Base-by-base conservation (phyloP, 2,797 vertebrate genomes). In the Leptoclinus maculatus region DNA sequence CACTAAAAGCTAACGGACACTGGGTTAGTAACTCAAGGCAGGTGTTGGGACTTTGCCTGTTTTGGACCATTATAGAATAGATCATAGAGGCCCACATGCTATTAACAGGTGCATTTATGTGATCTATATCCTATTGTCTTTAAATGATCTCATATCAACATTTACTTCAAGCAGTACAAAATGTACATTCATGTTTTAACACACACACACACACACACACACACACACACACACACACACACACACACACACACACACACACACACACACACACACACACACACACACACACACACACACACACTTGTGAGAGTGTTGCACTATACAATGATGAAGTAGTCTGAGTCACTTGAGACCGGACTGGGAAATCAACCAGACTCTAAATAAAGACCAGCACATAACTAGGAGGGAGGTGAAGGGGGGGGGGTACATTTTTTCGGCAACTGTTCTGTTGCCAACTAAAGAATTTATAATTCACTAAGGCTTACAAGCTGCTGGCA, bases 311-410 rank as follows among this genome's bases (percentile, higher is more conserved):
- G 32, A 53, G 23, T 59, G 57, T 65, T 38, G 34, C 49, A 53
- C 47, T 72, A 45, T 38, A 82, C 25, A 73, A 73, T 79, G 87
- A 87, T 83, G 21, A 74, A 91, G 88, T 72, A 63, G 87, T 83
- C 82, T 79, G 82, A 32, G 88, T 77, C 72, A 93, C 76, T 80
- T 87, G 88, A 93, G 85, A 91, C 74, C 0, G 9, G 66, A 78
- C 70, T 58, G 83, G 82, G 83, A 88, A 90, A 89, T 88, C 81
- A 78, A 74, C 57, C 21, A 34, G 82, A 69, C 80, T 91, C 93
- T 93, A 94, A 94, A 94, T 92, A 64, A 78, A 89, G 91, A 89
- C 67, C 60, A 79, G 89, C 34, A 83, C 89, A 92, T 92, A 89
- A 80, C 87, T 92, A 62, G 82, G 78, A 73, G 84, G 78, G 84